phyloP scores from a whole-genome alignment of 2,113 vertebrate genomes.

The Cisticola juncidis region DNA sequence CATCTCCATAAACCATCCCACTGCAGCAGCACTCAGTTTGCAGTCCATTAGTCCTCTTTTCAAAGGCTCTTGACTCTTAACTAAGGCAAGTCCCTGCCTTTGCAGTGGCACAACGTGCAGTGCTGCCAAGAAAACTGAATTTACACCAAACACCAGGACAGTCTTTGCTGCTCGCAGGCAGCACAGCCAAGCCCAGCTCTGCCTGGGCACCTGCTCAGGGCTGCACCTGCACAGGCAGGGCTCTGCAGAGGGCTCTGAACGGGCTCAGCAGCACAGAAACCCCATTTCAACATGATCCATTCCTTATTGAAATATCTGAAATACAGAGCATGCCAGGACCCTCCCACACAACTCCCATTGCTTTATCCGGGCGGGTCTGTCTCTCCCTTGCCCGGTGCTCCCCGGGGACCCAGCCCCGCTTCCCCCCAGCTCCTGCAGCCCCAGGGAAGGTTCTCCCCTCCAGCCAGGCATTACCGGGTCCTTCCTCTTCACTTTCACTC shows the following conservation, averaged over 20 bases:
- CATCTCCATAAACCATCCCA: neutral
- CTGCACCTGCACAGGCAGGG: neutral
- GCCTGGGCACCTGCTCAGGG: neutral
- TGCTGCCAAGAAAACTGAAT: neutral
- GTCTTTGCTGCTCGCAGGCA: neutral
- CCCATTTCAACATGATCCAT: neutral
- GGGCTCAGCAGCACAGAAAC: neutral
- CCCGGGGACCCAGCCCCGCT: neutral
- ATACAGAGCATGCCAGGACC: accelerated
- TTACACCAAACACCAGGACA: neutral
- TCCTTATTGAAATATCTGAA: neutral
- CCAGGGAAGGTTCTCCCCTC: neutral
- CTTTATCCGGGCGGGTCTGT: neutral
- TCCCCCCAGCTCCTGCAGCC: neutral
- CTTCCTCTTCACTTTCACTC: neutral
- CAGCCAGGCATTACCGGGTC: neutral
- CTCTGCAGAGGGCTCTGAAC: neutral
- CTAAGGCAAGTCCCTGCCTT: neutral
- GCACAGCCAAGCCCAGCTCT: neutral
- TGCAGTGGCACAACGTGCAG: neutral
- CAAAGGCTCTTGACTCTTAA: neutral
- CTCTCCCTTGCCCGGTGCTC: neutral
- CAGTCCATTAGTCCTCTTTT: neutral
- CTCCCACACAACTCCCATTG: accelerated
- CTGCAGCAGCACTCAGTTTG: neutral